Percentiles rank a stretch among this genome's conserved stretches.
Conservation (phyloP, 2,797 vertebrate genomes). For the Capromys pilorides region DNA sequence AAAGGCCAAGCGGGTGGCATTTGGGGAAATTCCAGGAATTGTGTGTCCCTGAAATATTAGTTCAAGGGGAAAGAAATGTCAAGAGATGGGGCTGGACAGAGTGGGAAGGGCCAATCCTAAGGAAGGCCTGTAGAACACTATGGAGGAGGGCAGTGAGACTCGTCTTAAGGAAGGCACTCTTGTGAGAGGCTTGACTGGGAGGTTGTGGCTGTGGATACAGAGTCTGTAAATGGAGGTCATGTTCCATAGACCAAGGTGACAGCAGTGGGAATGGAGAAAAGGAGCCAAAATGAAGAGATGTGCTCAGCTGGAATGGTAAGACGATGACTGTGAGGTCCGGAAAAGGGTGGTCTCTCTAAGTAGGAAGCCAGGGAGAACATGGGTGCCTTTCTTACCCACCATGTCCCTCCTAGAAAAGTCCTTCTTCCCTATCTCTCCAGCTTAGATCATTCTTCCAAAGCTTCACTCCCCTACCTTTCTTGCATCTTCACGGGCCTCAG, state of each 20-base stretch:
- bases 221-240: neutral
- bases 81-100: neutral
- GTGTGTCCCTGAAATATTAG: neutral
- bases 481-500: neutral
- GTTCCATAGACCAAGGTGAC: neutral
- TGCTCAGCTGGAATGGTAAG: neutral
- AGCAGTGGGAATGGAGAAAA: neutral
- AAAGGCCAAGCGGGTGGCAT: neutral
- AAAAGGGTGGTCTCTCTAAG: neutral
- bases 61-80: neutral
- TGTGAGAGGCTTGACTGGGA: neutral
- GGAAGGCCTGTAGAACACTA: neutral
- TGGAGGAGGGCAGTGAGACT: neutral
- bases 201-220: neutral
- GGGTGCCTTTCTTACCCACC: neutral
- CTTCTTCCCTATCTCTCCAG: neutral
- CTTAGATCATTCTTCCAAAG: neutral
- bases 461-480: neutral
- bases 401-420: neutral
- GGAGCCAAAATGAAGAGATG: neutral
- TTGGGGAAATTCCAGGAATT: neutral
- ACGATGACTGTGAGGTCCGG: neutral
- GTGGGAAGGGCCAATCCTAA: no score
- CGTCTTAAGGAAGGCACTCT: neutral
- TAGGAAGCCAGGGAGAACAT: neutral